These are phyloP conservation scores for Apotomis capreana DNA, from an alignment of 2,888 invertebrate species.

Conservation along the genomic window DNA sequence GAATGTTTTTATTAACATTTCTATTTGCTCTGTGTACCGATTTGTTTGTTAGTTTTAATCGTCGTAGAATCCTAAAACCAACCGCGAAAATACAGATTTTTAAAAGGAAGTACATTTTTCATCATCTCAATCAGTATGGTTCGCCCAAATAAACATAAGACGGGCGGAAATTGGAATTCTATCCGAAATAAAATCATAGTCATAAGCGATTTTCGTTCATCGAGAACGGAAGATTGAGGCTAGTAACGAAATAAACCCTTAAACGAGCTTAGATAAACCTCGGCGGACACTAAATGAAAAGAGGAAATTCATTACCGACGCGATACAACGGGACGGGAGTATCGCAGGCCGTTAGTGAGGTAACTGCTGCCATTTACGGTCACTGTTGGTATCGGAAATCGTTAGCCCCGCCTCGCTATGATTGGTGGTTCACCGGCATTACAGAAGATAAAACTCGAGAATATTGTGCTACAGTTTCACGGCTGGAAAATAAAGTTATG, in stretches of 20 bases:
- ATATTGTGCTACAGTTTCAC: slow-evolving; percentile 48
- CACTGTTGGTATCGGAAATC: slow-evolving; percentile 71
- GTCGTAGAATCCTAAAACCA: background rate
- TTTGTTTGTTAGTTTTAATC: too few species aligned
- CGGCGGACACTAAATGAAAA: slow-evolving; percentile 63
- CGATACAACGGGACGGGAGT: slow-evolving; percentile 56
- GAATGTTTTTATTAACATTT: too few species aligned
- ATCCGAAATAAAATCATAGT: slow-evolving; percentile 21
- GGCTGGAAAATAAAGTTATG: slow-evolving; percentile 38
- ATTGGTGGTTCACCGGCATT: slow-evolving; percentile 64
- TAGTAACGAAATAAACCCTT: slow-evolving; percentile 29
- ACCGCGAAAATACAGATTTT: background rate
- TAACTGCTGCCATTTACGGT: slow-evolving; percentile 66
- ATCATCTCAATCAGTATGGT: background rate
- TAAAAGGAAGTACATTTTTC: background rate
- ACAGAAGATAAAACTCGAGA: slow-evolving; percentile 53
- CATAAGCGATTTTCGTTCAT: slow-evolving; percentile 12
- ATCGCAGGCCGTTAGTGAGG: slow-evolving; percentile 61
- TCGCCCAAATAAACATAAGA: slow-evolving; percentile 20
- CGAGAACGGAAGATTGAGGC: slow-evolving; percentile 16
- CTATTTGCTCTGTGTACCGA: too few species aligned
- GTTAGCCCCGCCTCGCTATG: slow-evolving; percentile 68
- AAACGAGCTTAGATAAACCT: slow-evolving; percentile 53
- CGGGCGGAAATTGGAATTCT: slow-evolving; percentile 19
- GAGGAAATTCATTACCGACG: slow-evolving; percentile 66